These are phyloP conservation scores for Lepisosteus osseus DNA, from an alignment of 2,113 vertebrate species.

Conservation along the genomic window DNA sequence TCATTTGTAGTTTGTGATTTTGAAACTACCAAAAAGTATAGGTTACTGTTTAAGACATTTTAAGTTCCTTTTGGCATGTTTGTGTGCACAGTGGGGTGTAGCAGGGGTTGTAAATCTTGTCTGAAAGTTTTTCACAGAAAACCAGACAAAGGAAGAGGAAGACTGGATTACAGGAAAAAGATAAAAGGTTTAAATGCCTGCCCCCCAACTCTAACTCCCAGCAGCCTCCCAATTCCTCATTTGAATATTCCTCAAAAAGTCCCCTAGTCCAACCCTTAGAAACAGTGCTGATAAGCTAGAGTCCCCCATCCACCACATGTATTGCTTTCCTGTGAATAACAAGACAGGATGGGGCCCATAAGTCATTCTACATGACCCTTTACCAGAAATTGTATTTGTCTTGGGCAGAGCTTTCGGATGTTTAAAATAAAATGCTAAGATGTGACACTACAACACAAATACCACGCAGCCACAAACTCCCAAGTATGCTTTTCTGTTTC, in stretches of 20 bases:
- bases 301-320: slow-evolving; percentile 8
- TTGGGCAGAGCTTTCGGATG: neutral
- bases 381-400: neutral
- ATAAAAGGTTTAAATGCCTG: neutral
- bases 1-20: neutral
- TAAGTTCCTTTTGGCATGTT: neutral
- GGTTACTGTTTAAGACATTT: neutral
- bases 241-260: slow-evolving; percentile 8
- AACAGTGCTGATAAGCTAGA: neutral
- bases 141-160: slow-evolving; percentile 3
- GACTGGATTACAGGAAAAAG: slow-evolving; percentile 1
- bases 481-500: neutral
- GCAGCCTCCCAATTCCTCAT: slow-evolving; percentile 10
- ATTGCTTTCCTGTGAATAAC: slow-evolving; percentile 24
- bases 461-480: neutral
- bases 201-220: neutral
- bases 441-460: neutral
- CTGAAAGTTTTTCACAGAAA: neutral
- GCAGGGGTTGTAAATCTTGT: neutral
- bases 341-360: slow-evolving; percentile 9
- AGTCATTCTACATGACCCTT: neutral
- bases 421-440: slow-evolving; percentile 10
- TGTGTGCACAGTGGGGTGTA: neutral
- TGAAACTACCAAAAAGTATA: neutral
- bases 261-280: slow-evolving; percentile 19